Evolutionary conservation across 2,797 vertebrate genomes (phyloP).

Genomic region (Acomys russatus): DNA sequence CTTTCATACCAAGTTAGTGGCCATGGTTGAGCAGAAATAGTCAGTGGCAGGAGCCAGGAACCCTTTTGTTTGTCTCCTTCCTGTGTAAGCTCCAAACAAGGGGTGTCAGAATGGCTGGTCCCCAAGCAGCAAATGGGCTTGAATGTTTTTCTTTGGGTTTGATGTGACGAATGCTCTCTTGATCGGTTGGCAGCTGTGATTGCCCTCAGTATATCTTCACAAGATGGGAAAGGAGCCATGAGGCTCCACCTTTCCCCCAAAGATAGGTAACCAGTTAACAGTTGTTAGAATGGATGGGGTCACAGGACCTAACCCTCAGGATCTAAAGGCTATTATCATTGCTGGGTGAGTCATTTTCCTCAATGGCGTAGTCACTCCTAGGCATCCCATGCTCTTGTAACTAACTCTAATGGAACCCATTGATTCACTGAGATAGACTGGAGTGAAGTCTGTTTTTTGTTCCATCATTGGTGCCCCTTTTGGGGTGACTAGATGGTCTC

Average conservation of each 20-base stretch:
- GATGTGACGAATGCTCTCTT: neutral
- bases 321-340: neutral
- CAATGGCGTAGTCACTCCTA: neutral
- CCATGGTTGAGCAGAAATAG: neutral
- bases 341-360: neutral
- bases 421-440: neutral
- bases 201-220: neutral
- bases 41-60: neutral
- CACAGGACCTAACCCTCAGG: neutral
- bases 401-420: neutral
- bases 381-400: neutral
- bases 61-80: neutral
- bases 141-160: neutral
- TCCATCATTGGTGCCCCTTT: neutral
- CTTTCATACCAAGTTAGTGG: neutral
- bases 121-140: neutral
- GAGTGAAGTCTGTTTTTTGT: neutral
- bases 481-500: neutral
- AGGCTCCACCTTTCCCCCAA: neutral
- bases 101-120: neutral
- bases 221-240: neutral
- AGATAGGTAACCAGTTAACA: neutral
- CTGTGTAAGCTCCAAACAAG: neutral
- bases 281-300: neutral
- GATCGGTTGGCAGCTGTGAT: neutral